Conservation (phyloP, 2,797 vertebrate genomes). For the Anisognathus igniventris region DNA sequence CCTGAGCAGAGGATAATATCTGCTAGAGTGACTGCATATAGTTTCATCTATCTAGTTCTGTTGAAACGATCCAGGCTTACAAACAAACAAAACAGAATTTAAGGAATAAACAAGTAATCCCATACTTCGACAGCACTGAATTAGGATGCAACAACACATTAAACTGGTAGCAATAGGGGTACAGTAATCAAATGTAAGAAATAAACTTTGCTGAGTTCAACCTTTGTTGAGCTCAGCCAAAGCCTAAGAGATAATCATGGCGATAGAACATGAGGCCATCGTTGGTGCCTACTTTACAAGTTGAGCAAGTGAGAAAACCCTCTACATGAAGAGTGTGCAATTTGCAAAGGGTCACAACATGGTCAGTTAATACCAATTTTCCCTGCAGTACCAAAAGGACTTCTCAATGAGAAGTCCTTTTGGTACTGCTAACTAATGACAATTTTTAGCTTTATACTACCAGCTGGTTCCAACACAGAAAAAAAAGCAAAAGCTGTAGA, state of each 20-base stretch:
- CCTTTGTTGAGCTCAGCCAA: neutral
- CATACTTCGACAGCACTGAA: neutral
- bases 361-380: slow-evolving; percentile 36
- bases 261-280: neutral
- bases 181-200: neutral
- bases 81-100: neutral
- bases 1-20: neutral
- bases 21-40: neutral
- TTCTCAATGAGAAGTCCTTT: neutral
- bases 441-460: neutral
- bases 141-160: neutral
- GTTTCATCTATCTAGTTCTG: neutral
- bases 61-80: neutral
- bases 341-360: neutral
- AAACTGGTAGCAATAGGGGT: neutral
- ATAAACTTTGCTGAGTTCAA: neutral
- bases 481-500: neutral
- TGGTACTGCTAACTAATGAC: neutral
- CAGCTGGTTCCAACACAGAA: neutral
- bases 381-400: neutral
- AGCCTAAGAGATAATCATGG: neutral
- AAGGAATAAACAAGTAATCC: neutral
- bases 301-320: neutral
- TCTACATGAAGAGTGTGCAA: neutral
- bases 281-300: neutral